Evolutionary conservation across 2,888 invertebrate genomes (phyloP).

Genomic region (Polyploca ridens): DNA sequence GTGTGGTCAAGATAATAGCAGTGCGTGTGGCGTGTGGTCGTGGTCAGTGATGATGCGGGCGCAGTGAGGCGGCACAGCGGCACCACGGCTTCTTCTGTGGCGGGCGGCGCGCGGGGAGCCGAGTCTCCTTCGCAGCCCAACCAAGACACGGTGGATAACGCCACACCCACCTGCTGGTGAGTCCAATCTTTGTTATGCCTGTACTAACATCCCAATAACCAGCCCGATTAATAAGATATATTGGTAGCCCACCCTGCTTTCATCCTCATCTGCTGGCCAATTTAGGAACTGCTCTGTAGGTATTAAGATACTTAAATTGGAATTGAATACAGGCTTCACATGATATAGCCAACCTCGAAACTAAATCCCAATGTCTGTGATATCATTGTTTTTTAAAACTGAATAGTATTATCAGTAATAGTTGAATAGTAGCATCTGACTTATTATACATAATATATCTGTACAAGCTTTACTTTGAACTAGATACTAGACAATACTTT

Average conservation of each 20-base stretch:
- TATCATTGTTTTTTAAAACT: too few species aligned
- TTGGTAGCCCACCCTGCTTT: neutral
- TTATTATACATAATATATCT: too few species aligned
- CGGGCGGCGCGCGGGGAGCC: conserved; percentile 82
- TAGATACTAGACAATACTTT: too few species aligned
- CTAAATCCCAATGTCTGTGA: neutral
- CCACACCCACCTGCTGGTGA: conserved; percentile 82
- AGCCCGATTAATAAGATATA: neutral
- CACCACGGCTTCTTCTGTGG: conserved; percentile 83
- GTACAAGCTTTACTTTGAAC: too few species aligned
- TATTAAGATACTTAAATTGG: too few species aligned
- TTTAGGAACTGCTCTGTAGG: neutral
- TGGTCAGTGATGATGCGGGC: conserved; percentile 85
- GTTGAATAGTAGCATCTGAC: too few species aligned
- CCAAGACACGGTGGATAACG: conserved; percentile 82
- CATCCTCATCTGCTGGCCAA: neutral
- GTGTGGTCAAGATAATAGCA: conserved; percentile 82
- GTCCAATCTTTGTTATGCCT: conserved; percentile 32
- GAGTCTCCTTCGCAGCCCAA: conserved; percentile 84
- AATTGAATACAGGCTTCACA: neutral
- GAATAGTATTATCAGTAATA: too few species aligned
- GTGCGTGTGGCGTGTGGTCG: conserved; percentile 75
- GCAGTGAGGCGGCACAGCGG: conserved; percentile 79
- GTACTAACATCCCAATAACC: conserved; percentile 5
- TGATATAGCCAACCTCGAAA: neutral